Percentiles rank a stretch among this genome's conserved stretches.
phyloP scores from a whole-genome alignment of 1,140 invertebrate genomes.

The Andrena cerasifolii region DNA sequence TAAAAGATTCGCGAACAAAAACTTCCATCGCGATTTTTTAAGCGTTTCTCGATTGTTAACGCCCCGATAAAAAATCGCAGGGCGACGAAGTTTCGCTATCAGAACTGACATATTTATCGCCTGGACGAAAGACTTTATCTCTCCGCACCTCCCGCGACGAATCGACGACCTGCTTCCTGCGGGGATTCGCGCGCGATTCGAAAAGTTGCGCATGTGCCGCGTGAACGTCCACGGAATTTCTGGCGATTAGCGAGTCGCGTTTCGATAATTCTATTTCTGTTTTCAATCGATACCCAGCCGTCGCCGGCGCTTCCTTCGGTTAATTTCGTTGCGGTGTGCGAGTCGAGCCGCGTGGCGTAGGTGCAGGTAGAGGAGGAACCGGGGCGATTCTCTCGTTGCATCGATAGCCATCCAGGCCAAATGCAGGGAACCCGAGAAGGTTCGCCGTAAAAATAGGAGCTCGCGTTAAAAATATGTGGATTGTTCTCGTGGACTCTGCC shows the following conservation, averaged over 20 bases:
- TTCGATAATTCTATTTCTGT: constrained; percentile 3
- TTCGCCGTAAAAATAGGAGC: constrained; percentile 19
- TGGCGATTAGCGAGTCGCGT: background rate
- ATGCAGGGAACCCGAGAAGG: background rate
- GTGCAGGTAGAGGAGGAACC: no score
- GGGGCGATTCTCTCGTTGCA: constrained; percentile 10
- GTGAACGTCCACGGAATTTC: background rate
- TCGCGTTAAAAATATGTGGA: constrained; percentile 12
- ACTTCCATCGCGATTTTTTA: no score
- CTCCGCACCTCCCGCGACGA: no score
- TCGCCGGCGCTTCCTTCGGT: background rate
- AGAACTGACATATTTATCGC: no score
- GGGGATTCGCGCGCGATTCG: no score
- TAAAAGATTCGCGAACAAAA: no score
- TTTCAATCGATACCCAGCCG: constrained; percentile 4
- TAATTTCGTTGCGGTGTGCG: background rate
- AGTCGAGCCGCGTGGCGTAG: background rate
- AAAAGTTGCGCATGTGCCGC: no score
- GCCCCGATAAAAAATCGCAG: no score
- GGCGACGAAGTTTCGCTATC: no score
- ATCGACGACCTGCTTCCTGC: no score
- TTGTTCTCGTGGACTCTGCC: background rate
- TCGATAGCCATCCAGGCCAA: constrained; percentile 26
- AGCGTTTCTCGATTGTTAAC: no score
- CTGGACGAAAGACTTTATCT: no score